Evolutionary conservation across 64 coral and sea anemone species (phyloP).

Genomic region (Stylophora pistillata): DNA sequence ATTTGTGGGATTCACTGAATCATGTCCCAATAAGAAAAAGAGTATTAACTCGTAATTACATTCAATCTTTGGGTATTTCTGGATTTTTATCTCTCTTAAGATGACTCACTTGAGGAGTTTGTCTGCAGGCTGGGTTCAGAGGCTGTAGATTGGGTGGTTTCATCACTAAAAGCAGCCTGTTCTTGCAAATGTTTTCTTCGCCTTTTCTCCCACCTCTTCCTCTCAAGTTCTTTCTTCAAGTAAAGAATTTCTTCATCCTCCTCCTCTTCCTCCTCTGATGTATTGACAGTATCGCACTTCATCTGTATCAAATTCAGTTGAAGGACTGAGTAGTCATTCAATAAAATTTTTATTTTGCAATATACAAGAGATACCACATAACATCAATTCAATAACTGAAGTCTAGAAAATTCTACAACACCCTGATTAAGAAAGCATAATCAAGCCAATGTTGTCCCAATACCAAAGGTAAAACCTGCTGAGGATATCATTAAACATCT

Average conservation of each 20-base stretch:
- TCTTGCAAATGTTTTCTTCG: slow-evolving; percentile 48
- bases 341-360: no score
- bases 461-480: no score
- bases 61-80: not conserved
- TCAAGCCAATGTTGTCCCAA: no score
- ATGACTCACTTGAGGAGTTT: slow-evolving; percentile 67
- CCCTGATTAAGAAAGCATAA: no score
- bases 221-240: slow-evolving; percentile 81
- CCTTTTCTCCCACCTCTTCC: slow-evolving; percentile 73
- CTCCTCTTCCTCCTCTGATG: slow-evolving; percentile 85
- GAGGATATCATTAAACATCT: no score
- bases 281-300: slow-evolving; percentile 78
- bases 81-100: not conserved
- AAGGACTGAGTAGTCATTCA: not conserved
- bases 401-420: not conserved
- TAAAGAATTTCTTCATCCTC: slow-evolving; percentile 90
- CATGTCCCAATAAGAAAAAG: no score
- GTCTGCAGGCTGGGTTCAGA: slow-evolving; percentile 49
- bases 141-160: slow-evolving; percentile 38
- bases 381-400: not conserved
- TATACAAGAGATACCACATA: no score
- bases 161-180: slow-evolving; percentile 83
- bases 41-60: not conserved
- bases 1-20: no score
- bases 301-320: slow-evolving; percentile 60